Percentiles rank a stretch among this genome's conserved stretches.
phyloP scores from a whole-genome alignment of 2,113 vertebrate species.

The Eleginops maclovinus region DNA sequence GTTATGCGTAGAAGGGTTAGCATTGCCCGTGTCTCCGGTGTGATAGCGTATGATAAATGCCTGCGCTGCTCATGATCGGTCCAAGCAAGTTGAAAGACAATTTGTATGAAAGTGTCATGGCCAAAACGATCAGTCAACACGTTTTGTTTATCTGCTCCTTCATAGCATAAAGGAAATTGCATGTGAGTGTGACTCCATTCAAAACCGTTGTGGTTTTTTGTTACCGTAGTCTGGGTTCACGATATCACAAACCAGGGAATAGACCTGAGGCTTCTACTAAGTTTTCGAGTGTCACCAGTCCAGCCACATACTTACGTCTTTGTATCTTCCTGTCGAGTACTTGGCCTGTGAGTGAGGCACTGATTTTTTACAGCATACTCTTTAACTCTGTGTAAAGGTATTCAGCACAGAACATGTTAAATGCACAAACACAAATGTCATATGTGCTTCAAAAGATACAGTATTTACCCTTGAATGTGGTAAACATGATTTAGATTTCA shows the following conservation, averaged over 20 bases:
- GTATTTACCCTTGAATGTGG: not conserved
- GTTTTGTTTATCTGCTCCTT: not conserved
- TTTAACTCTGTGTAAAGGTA: not conserved
- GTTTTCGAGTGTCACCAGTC: slow-evolving; percentile 10
- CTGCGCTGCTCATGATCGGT: not conserved
- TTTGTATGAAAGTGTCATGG: not conserved
- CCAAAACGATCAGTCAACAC: slow-evolving; percentile 10
- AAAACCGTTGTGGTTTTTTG: not conserved
- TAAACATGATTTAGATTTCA: not conserved
- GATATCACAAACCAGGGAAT: not conserved
- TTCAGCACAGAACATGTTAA: no score
- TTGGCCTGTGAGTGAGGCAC: not conserved
- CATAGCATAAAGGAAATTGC: not conserved
- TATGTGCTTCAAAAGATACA: not conserved
- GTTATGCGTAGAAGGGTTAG: not conserved
- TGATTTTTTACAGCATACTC: not conserved
- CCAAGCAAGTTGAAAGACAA: not conserved
- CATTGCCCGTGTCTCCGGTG: slow-evolving; percentile 3
- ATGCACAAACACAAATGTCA: not conserved
- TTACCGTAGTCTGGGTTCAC: not conserved
- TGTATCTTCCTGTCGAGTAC: not conserved
- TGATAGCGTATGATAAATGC: not conserved
- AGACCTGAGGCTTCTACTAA: not conserved
- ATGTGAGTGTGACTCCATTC: not conserved
- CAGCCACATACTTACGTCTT: slow-evolving; percentile 16